Percentiles rank a stretch among this genome's conserved stretches.
phyloP scores from a whole-genome alignment of 1,140 invertebrate genomes.

The Trinorchestia longiramus region DNA sequence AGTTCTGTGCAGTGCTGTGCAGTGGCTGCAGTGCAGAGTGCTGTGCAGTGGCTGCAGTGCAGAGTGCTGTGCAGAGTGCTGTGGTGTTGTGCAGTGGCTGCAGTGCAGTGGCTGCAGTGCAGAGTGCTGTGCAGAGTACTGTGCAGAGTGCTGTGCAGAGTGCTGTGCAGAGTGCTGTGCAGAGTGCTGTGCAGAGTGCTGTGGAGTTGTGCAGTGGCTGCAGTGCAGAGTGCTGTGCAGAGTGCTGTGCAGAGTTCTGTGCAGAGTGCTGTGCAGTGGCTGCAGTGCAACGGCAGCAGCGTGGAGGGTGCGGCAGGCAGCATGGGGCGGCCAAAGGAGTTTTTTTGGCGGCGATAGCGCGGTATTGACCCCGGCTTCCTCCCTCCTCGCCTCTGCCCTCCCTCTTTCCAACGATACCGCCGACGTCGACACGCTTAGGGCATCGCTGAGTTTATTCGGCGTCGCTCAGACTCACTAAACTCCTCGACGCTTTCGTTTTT shows the following conservation, averaged over 20 bases:
- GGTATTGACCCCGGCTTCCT: slow-evolving; percentile 25
- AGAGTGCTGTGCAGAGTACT: too few relatives aligned
- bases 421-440: background rate
- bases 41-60: background rate
- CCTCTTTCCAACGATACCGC: slow-evolving; percentile 23
- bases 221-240: too few relatives aligned
- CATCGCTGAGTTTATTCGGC: background rate
- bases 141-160: too few relatives aligned
- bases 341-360: slow-evolving; percentile 44
- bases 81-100: too few relatives aligned
- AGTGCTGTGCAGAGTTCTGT: background rate
- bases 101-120: too few relatives aligned
- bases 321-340: background rate
- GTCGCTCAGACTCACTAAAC: background rate
- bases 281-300: background rate
- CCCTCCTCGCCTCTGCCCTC: background rate
- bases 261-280: background rate
- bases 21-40: background rate
- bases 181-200: too few relatives aligned
- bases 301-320: slow-evolving; percentile 48
- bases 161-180: too few relatives aligned
- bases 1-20: too few relatives aligned
- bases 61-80: too few relatives aligned
- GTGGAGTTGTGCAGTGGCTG: too few relatives aligned
- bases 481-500: background rate